Evolutionary conservation across 2,113 vertebrate species (phyloP).

Genomic region (Miniopterus natalensis): DNA sequence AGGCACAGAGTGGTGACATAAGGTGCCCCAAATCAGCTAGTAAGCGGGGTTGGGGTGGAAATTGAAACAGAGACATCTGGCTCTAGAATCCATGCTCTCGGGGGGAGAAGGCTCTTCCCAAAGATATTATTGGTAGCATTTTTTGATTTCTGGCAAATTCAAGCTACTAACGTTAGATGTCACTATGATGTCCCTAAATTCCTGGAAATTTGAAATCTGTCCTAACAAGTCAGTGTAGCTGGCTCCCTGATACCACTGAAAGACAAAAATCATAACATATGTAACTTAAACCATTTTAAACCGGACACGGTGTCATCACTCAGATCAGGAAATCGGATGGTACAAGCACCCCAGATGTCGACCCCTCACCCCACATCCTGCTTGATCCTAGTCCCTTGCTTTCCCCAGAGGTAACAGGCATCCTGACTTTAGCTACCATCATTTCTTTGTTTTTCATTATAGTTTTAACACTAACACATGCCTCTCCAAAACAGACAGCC

Average conservation of each 20-base stretch:
- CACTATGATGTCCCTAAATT: not conserved
- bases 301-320: not conserved
- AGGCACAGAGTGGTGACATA: not conserved
- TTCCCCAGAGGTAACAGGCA: fast-evolving
- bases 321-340: not conserved
- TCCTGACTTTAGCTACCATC: not conserved
- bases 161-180: not conserved
- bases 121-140: not conserved
- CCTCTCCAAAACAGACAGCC: not conserved
- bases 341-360: not conserved
- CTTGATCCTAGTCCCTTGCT: not conserved
- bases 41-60: too few species aligned
- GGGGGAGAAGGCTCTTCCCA: not conserved
- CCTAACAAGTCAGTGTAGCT: not conserved
- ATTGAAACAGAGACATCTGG: not conserved
- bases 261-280: not conserved
- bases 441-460: not conserved
- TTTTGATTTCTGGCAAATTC: not conserved
- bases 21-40: not conserved
- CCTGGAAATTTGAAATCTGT: not conserved
- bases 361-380: not conserved
- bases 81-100: not conserved
- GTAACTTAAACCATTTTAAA: not conserved
- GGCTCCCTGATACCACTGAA: not conserved
- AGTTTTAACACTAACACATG: not conserved